These are phyloP conservation scores for Pithys albifrons DNA, from an alignment of 2,113 vertebrate species.

Conservation along the genomic window DNA sequence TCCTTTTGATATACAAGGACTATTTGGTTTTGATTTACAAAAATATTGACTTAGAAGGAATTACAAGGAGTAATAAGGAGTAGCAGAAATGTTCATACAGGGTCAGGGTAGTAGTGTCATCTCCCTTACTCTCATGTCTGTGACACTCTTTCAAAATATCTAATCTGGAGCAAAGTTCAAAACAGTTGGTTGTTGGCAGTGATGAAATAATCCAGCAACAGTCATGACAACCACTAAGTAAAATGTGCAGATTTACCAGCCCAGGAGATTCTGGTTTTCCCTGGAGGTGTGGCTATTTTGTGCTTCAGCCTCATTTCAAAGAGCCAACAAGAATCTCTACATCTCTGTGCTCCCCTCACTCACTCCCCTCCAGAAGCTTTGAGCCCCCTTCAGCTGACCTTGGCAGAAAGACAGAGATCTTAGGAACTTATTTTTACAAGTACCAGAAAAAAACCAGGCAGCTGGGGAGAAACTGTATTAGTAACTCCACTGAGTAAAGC, in stretches of 20 bases:
- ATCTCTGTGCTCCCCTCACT: neutral
- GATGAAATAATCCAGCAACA: neutral
- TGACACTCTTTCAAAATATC: neutral
- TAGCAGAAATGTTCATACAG: neutral
- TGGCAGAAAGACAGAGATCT: neutral
- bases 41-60: neutral
- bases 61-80: neutral
- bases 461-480: neutral
- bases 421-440: rapidly evolving
- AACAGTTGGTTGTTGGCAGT: neutral
- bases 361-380: neutral
- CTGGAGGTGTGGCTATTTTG: neutral
- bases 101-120: neutral
- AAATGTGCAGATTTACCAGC: neutral
- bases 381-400: neutral
- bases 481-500: neutral
- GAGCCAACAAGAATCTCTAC: neutral
- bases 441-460: neutral
- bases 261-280: neutral
- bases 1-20: neutral
- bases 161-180: neutral
- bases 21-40: neutral
- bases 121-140: neutral
- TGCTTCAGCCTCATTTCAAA: neutral
- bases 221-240: neutral